phyloP scores from a whole-genome alignment of 1,140 invertebrate genomes.

The Calliphora vicina region DNA sequence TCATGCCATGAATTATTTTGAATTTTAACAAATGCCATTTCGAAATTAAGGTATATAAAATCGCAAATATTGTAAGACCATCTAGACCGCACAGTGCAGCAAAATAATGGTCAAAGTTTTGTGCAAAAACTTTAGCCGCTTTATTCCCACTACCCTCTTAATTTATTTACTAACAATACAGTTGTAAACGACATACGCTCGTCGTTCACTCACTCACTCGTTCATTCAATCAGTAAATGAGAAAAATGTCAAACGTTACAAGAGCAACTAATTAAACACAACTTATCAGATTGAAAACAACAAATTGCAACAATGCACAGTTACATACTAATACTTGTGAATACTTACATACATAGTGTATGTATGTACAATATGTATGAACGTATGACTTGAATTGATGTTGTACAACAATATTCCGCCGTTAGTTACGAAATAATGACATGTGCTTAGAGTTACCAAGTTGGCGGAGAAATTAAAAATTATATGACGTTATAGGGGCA shows the following conservation, averaged over 20 bases:
- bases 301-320: constrained; percentile 17
- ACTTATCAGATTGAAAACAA: background rate
- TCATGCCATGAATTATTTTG: background rate
- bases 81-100: background rate
- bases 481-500: too few species aligned
- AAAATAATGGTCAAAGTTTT: background rate
- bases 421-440: constrained; percentile 7
- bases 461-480: background rate
- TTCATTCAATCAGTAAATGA: background rate
- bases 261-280: constrained; percentile 22
- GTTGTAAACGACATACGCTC: background rate
- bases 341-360: background rate
- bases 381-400: background rate
- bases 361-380: background rate
- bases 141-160: background rate
- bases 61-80: too few species aligned
- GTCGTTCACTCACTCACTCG: background rate
- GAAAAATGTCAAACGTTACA: constrained; percentile 17
- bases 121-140: background rate
- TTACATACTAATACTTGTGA: background rate
- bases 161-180: background rate
- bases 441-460: background rate
- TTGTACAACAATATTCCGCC: background rate
- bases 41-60: background rate
- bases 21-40: background rate